phyloP scores from a whole-genome alignment of 1,140 invertebrate species.

The Oryzaephilus surinamensis region DNA sequence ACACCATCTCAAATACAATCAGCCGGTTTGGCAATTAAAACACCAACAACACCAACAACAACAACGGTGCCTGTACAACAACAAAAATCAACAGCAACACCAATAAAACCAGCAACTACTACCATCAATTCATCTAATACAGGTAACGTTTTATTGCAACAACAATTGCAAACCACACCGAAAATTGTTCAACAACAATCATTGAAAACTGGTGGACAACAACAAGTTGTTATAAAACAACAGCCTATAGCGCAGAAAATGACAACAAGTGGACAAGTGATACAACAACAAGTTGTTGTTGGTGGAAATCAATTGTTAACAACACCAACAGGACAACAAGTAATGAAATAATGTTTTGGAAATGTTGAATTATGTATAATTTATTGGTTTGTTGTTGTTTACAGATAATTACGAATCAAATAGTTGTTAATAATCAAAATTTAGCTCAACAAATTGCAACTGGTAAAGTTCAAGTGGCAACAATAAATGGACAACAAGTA shows the following conservation, averaged over 20 bases:
- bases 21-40: slow-evolving; percentile 10
- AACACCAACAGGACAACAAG: slow-evolving; percentile 26
- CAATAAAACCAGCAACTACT: slow-evolving; percentile 21
- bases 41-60: slow-evolving; percentile 22
- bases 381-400: slow-evolving; percentile 14
- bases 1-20: slow-evolving; percentile 42
- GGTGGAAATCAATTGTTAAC: slow-evolving; percentile 29
- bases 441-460: slow-evolving; percentile 64
- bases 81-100: slow-evolving; percentile 21
- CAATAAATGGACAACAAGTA: slow-evolving; percentile 73
- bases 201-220: slow-evolving; percentile 10
- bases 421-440: slow-evolving; percentile 62
- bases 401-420: slow-evolving; percentile 55
- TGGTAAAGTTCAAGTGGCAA: slow-evolving; percentile 71
- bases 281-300: slow-evolving; percentile 30
- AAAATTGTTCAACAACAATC: slow-evolving; percentile 8
- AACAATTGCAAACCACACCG: slow-evolving; percentile 13
- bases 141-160: slow-evolving; percentile 30
- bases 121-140: too few relatives aligned
- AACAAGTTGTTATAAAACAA: slow-evolving; percentile 22
- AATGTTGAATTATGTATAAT: not conserved
- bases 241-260: slow-evolving; percentile 24
- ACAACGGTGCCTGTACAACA: slow-evolving; percentile 27
- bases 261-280: slow-evolving; percentile 18
- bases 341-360: slow-evolving; percentile 6